Evolutionary conservation across 2,888 invertebrate genomes (phyloP).

Genomic region (Strigamia maritima): DNA sequence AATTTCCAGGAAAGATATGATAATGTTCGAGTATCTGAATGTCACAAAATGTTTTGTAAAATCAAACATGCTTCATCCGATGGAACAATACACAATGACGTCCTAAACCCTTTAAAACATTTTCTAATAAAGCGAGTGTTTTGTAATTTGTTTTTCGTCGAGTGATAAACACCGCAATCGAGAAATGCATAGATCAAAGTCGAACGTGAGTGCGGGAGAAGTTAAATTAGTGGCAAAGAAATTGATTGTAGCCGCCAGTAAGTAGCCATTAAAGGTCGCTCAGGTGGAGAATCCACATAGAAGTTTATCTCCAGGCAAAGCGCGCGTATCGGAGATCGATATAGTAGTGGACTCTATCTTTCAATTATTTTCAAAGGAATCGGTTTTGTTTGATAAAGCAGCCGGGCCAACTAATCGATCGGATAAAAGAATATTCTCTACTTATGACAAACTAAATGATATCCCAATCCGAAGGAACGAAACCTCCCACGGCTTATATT

Average conservation of each 20-base stretch:
- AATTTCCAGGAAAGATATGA: no score
- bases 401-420: neutral
- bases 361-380: neutral
- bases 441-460: slow-evolving; percentile 18
- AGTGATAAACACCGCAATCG: neutral
- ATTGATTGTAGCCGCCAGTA: slow-evolving; percentile 6
- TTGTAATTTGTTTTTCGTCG: no score
- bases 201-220: neutral
- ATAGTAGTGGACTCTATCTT: neutral
- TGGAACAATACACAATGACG: no score
- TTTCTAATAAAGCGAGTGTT: no score
- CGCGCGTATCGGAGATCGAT: neutral
- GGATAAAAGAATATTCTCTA: neutral
- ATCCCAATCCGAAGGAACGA: neutral
- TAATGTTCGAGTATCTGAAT: no score
- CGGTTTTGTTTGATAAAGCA: neutral
- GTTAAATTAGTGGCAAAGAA: neutral
- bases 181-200: neutral
- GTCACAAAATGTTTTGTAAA: no score
- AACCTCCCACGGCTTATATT: neutral
- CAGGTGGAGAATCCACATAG: neutral
- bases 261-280: neutral
- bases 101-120: no score
- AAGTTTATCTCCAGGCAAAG: neutral
- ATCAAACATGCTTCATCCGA: no score